Evolutionary conservation across 2,113 vertebrate species (phyloP), one percentile per base, ranked within the genome.

Genomic region (Girardinichthys multiradiatus): DNA sequence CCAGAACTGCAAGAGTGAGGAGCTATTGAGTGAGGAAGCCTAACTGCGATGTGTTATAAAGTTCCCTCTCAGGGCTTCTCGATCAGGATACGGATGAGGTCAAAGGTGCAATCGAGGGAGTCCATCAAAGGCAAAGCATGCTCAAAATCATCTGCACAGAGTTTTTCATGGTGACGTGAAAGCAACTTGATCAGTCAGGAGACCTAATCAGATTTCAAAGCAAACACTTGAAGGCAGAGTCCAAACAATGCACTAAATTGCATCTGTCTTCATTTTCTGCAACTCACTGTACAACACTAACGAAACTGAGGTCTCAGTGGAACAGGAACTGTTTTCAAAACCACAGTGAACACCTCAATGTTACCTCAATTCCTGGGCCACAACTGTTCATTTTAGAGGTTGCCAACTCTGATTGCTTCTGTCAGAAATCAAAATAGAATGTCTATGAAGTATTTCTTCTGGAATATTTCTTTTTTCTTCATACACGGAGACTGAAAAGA

Each of bases 371-470:
- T 83, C 82, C 75, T 66, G 74, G 67, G 84, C 64, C 30, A 64
- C 78, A 86, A 71, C 80, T 82, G 88, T 90, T 90, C 83, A 83
- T 87, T 89, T 90, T 80, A 86, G 83, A 86, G 84, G 89, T 85
- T 72, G 86, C 84, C 82, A 90, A 81, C 80, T 86, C 83, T 90
- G 87, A 93, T 90, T 91, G 83, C 85, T 89, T 92, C 67, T 87
- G 91, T 93, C 91, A 88, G 81, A 90, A 89, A 90, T 91, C 86
- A 90, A 91, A 93, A 94, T 88, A 91, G 76, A 84, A 92, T 81
- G 77, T 72, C 79, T 87, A 60, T 81, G 78, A 86, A 88, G 88
- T 85, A 71, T 89, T 91, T 87, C 80, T 84, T 60, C 77, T 85
- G 70, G 88, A 88, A 90, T 81, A 71, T 88, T 83, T 87, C 48